phyloP scores from a whole-genome alignment of 2,888 invertebrate species.

The Drosophila nr. fundita region DNA sequence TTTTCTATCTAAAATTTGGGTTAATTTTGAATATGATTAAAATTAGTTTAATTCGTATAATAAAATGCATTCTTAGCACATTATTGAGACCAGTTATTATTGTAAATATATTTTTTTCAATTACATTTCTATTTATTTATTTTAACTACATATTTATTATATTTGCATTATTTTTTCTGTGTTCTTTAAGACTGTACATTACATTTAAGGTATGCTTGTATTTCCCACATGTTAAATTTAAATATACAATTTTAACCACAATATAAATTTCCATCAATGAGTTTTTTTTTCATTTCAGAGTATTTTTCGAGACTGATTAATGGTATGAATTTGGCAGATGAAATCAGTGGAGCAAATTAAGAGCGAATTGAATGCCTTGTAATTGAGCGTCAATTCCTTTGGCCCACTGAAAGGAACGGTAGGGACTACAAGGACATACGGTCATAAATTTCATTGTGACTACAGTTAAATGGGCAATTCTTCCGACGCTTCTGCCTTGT shows the following conservation, averaged over 20 bases:
- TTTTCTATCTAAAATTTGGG: background rate
- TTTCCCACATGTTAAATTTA: background rate
- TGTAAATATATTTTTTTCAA: background rate
- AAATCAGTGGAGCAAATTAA: conserved; percentile 38
- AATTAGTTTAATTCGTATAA: background rate
- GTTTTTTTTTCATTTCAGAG: background rate
- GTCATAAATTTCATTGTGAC: conserved; percentile 51
- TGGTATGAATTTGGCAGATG: conserved; percentile 17
- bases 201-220: background rate
- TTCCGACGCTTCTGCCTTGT: conserved; percentile 7
- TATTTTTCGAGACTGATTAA: conserved; percentile 7
- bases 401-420: background rate
- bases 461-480: conserved; percentile 47
- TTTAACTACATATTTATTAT: background rate
- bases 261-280: background rate
- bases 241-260: background rate
- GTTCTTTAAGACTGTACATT: background rate
- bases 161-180: background rate
- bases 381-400: conserved; percentile 33
- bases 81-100: background rate
- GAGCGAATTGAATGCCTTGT: conserved; percentile 35
- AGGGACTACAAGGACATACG: conserved; percentile 15
- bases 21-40: background rate
- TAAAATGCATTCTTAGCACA: background rate
- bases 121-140: background rate